phyloP scores from a whole-genome alignment of 2,797 vertebrate species.

The Tenualosa thibaudeaui region DNA sequence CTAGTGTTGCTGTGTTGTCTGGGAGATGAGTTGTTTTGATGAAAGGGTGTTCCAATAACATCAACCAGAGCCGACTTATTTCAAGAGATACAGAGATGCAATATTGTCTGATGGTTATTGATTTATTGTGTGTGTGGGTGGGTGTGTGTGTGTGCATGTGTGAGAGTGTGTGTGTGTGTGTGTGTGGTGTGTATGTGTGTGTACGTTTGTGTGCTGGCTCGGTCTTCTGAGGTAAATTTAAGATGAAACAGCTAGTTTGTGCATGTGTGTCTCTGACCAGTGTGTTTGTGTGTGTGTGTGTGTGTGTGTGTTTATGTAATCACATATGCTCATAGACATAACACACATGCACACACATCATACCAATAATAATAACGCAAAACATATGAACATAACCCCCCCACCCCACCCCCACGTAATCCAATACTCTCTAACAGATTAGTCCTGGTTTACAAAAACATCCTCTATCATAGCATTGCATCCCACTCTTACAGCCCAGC shows the following conservation, averaged over 20 bases:
- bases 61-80: conserved; percentile 12
- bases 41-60: conserved; percentile 17
- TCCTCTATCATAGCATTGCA: neutral
- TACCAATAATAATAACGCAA: neutral
- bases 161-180: no score
- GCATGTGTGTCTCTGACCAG: neutral
- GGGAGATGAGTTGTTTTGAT: conserved; percentile 21
- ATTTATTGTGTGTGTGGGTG: no score
- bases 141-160: no score
- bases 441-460: neutral
- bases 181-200: neutral
- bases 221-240: neutral
- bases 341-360: neutral
- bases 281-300: neutral
- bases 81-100: conserved; percentile 5
- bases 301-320: neutral
- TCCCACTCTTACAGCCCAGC: neutral
- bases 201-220: neutral
- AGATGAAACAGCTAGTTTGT: neutral
- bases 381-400: neutral
- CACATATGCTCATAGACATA: neutral
- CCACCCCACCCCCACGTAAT: neutral
- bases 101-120: conserved; percentile 5
- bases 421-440: neutral
- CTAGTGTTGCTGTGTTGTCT: conserved; percentile 13